Conservation (phyloP, 2,888 invertebrate genomes). For the Papilio demoleus region DNA sequence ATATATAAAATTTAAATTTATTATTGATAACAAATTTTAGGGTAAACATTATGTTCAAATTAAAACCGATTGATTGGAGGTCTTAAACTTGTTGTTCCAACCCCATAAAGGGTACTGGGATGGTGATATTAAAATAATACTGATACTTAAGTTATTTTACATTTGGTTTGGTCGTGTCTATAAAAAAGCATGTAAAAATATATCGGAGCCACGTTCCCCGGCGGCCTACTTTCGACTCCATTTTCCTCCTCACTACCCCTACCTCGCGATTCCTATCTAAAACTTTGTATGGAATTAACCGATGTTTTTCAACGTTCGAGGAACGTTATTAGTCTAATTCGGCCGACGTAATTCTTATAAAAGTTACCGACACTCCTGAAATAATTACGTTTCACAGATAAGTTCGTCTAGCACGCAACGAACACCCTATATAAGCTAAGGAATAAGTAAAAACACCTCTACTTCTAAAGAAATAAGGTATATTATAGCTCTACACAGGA, state of each 20-base stretch:
- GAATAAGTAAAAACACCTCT: background rate
- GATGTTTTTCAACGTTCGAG: conserved; percentile 21
- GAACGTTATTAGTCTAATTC: conserved; percentile 36
- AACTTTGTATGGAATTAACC: conserved; percentile 16
- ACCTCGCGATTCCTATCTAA: conserved; percentile 7
- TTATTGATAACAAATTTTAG: no score
- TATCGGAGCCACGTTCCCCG: background rate
- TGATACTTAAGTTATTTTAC: background rate
- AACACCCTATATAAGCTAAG: background rate
- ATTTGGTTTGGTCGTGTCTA: background rate
- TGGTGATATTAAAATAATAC: background rate
- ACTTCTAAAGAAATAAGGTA: background rate
- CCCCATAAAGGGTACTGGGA: background rate
- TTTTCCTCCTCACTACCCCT: background rate
- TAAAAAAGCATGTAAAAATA: background rate
- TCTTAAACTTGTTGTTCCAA: background rate
- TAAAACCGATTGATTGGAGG: no score
- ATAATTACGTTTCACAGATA: conserved; percentile 30
- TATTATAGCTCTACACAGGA: background rate
- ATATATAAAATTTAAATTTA: no score
- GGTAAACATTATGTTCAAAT: no score
- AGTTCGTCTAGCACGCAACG: conserved; percentile 30
- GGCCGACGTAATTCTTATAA: conserved; percentile 28
- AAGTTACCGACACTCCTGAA: conserved; percentile 30
- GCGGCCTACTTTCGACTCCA: conserved; percentile 11